phyloP scores from a whole-genome alignment of 2,888 invertebrate genomes.

The Digitonthophagus gazella region DNA sequence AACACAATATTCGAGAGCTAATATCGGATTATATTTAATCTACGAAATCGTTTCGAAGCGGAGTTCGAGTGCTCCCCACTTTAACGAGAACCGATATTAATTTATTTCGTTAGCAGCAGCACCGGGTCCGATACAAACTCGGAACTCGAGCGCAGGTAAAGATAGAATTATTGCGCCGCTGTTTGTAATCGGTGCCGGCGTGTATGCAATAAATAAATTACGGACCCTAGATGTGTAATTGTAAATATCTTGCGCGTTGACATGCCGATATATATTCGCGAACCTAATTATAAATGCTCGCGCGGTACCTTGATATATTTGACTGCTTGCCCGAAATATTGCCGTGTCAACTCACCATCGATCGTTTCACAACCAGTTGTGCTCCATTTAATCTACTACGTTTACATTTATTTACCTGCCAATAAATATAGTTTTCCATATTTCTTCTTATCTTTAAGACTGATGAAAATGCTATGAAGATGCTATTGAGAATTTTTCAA shows the following conservation, averaged over 20 bases:
- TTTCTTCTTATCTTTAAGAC: too few species aligned
- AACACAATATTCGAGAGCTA: slow-evolving; percentile 39
- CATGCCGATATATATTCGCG: background rate
- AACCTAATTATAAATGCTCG: background rate
- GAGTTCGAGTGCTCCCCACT: slow-evolving; percentile 14
- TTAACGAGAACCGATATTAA: slow-evolving; percentile 7
- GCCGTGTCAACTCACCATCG: background rate
- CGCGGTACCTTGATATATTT: background rate
- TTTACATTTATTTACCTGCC: background rate
- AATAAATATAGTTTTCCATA: too few species aligned
- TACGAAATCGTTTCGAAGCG: slow-evolving; percentile 24
- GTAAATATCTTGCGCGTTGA: background rate
- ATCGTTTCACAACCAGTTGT: background rate
- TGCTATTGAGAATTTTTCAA: too few species aligned
- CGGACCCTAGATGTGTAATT: background rate
- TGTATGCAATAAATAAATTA: background rate
- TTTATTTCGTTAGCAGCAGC: slow-evolving; percentile 11
- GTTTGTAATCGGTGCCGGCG: background rate
- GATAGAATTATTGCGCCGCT: background rate
- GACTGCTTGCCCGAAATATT: background rate
- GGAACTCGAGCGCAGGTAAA: background rate
- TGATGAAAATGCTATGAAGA: too few species aligned
- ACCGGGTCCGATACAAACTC: background rate
- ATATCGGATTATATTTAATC: slow-evolving; percentile 39
- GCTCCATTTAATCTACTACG: background rate